Evolutionary conservation across 2,113 vertebrate species (phyloP), one percentile per base, ranked within the genome.

Genomic region (Phaethon lepturus): DNA sequence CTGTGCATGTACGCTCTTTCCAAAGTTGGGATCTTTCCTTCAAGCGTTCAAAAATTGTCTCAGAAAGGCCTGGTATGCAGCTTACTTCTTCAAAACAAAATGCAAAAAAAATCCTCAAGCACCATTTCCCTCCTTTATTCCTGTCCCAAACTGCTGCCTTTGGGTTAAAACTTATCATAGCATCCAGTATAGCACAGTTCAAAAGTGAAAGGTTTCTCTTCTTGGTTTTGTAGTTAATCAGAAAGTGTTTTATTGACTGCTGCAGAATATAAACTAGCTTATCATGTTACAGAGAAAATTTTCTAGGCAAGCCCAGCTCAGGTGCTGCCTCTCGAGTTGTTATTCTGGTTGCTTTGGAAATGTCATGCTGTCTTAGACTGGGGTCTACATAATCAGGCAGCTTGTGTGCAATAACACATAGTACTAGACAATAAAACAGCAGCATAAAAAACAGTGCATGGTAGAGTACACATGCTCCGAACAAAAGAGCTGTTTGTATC

Each of bases 61-160:
- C 62, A 75, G 17, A 40, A 35, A 16, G 13, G 26, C 10, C 28
- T 59, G 42, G 24, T 31, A 1, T 6, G 12, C 33, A 50, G 35
- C 25, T 62, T 24, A 3, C 11, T 44, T 52, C 10, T 31, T 16
- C 9, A 25, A 82, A 73, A 78, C 33, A 26, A 25, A 76, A 78
- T n/a, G 25, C 13, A 45, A 68, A 59, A 2, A 0, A 3, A 11
- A 13, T 0, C 55, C 62, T 26, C 35, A 12, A 66, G 9, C 31
- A 13, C 8, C 2, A 4, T 6, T 40, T 17, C 0, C 9, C 9
- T 11, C 1, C 7, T 40, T 33, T 5, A 5, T 35, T 50, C 24
- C n/a, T n/a, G 24, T 6, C 31, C 72, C 23, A 50, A 26, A 35
- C 1, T 1, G 2, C 8, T 2, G 17, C 18, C 8, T 73, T n/a